A percentile compares a stretch with the other conserved stretches of the same genome.
These are phyloP conservation scores for Macrosiphum euphorbiae DNA, from an alignment of 2,888 invertebrate genomes.

Conservation along the genomic window DNA sequence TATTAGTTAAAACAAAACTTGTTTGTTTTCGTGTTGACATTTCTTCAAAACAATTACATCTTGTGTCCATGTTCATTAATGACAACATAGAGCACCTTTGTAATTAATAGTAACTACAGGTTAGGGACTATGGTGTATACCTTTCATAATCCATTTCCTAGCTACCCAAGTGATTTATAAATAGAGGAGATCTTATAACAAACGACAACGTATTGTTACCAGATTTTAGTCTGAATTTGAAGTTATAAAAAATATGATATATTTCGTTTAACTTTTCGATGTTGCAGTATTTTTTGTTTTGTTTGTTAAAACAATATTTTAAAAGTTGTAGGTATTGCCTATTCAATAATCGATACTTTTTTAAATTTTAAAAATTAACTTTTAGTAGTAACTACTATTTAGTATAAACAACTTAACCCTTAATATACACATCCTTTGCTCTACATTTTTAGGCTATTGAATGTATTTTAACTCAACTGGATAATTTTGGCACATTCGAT, in stretches of 20 bases:
- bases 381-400: neutral
- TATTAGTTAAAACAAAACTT: neutral
- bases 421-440: neutral
- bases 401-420: neutral
- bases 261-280: neutral
- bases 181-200: neutral
- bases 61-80: neutral
- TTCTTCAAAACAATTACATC: neutral
- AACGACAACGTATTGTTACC: neutral
- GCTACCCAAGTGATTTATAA: neutral
- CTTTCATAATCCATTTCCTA: neutral
- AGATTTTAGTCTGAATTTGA: neutral
- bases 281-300: neutral
- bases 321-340: neutral
- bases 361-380: neutral
- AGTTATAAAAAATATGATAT: neutral
- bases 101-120: neutral
- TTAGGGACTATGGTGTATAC: neutral
- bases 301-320: neutral
- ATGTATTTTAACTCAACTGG: slow-evolving; percentile 30
- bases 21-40: neutral
- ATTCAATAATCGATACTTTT: neutral
- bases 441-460: slow-evolving; percentile 47
- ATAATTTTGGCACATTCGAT: slow-evolving; percentile 47
- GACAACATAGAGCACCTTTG: neutral